A percentile compares a stretch with the other conserved stretches of the same genome.
Conservation (phyloP, 2,797 vertebrate genomes). For the Hemibagrus guttatus region DNA sequence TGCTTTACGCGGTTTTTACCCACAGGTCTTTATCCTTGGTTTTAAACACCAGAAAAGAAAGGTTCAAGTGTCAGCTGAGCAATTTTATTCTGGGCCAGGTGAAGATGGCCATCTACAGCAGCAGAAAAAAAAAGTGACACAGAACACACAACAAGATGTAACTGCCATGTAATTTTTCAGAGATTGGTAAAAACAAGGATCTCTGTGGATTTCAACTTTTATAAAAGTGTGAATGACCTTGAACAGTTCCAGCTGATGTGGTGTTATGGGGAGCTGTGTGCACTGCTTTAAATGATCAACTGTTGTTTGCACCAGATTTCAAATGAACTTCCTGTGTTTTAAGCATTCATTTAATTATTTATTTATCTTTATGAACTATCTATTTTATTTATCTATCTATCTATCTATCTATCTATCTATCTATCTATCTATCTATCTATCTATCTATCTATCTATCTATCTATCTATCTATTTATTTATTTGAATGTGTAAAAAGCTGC, state of each 20-base stretch:
- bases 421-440: no score
- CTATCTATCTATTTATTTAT: no score
- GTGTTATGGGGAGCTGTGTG: background rate
- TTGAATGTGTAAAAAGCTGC: no score
- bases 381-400: no score
- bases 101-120: background rate
- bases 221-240: background rate
- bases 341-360: no score
- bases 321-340: no score
- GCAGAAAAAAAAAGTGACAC: no score
- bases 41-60: background rate
- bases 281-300: background rate
- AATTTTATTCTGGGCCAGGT: background rate
- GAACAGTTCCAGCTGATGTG: background rate
- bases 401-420: no score
- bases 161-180: background rate
- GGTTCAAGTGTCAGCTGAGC: background rate
- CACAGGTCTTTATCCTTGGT: background rate
- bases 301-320: no score
- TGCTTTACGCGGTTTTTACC: background rate
- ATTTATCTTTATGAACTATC: no score
- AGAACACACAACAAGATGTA: background rate
- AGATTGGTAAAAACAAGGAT: background rate
- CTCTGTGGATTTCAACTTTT: background rate
- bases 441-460: no score